Evolutionary conservation across 2,888 invertebrate species (phyloP).

Genomic region (Micoletzkya japonica): DNA sequence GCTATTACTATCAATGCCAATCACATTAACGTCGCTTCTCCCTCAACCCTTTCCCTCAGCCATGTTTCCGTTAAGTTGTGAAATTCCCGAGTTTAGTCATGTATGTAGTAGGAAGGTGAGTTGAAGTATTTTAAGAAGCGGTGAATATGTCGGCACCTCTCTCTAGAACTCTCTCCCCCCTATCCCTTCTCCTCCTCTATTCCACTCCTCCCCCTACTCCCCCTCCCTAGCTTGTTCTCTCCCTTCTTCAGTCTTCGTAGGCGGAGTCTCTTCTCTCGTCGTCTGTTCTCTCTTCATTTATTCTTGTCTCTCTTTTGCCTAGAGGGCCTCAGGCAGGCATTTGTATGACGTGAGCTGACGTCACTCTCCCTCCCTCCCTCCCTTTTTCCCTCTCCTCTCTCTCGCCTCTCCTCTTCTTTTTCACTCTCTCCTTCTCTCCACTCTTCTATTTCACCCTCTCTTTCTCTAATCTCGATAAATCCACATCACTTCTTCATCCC

Average conservation of each 20-base stretch:
- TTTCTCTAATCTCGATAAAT: not conserved
- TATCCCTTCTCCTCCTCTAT: not conserved
- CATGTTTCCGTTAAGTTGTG: no score
- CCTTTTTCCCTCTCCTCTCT: not conserved
- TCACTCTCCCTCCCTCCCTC: not conserved
- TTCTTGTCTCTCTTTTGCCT: not conserved
- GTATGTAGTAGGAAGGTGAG: no score
- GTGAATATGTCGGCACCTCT: no score
- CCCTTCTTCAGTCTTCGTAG: no score
- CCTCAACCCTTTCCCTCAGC: no score
- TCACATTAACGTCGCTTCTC: no score
- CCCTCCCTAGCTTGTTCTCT: conserved; percentile 1
- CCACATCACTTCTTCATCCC: not conserved
- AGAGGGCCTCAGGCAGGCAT: not conserved
- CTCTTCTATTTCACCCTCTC: not conserved
- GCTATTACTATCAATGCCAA: no score
- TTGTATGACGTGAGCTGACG: not conserved
- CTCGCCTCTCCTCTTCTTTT: not conserved
- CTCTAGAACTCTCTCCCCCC: not conserved
- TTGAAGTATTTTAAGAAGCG: no score
- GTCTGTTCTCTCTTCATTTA: not conserved
- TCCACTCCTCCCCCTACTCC: not conserved
- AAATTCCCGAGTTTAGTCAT: no score
- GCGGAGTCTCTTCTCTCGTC: no score
- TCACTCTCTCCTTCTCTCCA: not conserved